These are phyloP conservation scores for Embiotoca jacksoni DNA, from an alignment of 2,113 vertebrate genomes.

Conservation along the genomic window DNA sequence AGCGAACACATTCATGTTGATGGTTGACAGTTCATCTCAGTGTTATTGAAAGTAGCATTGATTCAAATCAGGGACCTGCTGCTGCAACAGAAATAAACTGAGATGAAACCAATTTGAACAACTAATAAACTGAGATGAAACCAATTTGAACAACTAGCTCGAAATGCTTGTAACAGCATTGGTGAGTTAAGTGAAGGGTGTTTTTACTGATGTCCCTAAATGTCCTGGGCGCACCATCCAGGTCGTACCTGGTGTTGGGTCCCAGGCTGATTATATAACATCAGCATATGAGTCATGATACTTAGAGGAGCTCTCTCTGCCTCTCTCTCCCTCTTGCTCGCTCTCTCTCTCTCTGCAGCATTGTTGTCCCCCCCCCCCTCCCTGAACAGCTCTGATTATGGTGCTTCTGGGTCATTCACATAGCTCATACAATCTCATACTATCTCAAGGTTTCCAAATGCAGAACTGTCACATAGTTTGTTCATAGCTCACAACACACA, in stretches of 20 bases:
- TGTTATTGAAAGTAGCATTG: background rate
- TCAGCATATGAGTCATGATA: constrained; percentile 54
- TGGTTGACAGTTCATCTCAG: constrained; percentile 1
- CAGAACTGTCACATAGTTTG: constrained; percentile 17
- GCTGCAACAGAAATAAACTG: background rate
- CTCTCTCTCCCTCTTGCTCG: background rate
- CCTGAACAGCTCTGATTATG: constrained; percentile 15
- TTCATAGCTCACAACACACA: constrained; percentile 12
- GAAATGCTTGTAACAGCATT: background rate
- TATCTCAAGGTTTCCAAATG: constrained; percentile 5
- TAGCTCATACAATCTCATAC: background rate
- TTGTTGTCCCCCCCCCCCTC: background rate
- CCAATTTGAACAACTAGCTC: background rate
- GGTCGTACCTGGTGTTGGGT: constrained; percentile 30
- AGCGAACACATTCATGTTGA: constrained; percentile 20
- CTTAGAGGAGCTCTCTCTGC: constrained; percentile 21
- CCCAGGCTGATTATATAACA: constrained; percentile 56
- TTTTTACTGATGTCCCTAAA: background rate
- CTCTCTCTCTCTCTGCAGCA: constrained; percentile 22
- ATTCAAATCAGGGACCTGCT: constrained; percentile 32
- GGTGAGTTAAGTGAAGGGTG: background rate
- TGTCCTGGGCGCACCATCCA: constrained; percentile 14
- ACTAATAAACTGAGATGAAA: background rate
- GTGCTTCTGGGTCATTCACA: constrained; percentile 33
- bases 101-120: constrained; percentile 9